Evolutionary conservation across 2,888 invertebrate species (phyloP), one percentile per base, ranked within the genome.

Genomic region (Cetonia aurata): DNA sequence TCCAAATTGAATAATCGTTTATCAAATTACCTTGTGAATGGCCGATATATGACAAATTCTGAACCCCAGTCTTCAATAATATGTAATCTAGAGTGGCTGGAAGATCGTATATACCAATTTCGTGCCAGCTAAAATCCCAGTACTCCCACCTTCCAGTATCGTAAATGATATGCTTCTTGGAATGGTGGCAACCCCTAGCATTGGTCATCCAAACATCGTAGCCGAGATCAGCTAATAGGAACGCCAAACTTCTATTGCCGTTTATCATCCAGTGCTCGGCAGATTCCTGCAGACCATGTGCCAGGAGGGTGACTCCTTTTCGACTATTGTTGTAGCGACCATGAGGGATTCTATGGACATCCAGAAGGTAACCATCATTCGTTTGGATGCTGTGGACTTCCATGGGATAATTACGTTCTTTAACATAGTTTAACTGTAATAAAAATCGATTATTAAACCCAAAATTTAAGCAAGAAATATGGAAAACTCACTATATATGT

Each of bases 51-150:
- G 85, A 85, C 0, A 91, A 71, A 50, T 86, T 81, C 6, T 86
- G 73, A 17, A 87, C 85, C 0, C 87, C 87, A 0, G 93, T 91
- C 1, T 75, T 57, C 0, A 79, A 76, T 0, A 91, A 82, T 13
- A 90, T 86, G 77, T 90, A 89, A 79, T 96, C 91, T 50, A 96
- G 90, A 85, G 91, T 91, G 0, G 92, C 88, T 0, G 95, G 93
- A 42, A 96, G 80, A 82, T 96, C 96, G 73, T 86, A 88, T 68
- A 87, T 83, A 0, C 91, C 93, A 81, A 95, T 93, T 80, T 94
- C 91, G 79, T 95, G 93, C 90, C 92, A 96, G 33, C 66, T 67
- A 41, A 68, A 68, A 25, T 68, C 50, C 68, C 68, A 68, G 37
- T 37, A 68, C 13, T 48, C 37, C 12, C 57, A 17, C 13, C 33